Evolutionary conservation across 1,140 invertebrate genomes (phyloP), one percentile per base, ranked within the genome.

Genomic region (Solen grandis): DNA sequence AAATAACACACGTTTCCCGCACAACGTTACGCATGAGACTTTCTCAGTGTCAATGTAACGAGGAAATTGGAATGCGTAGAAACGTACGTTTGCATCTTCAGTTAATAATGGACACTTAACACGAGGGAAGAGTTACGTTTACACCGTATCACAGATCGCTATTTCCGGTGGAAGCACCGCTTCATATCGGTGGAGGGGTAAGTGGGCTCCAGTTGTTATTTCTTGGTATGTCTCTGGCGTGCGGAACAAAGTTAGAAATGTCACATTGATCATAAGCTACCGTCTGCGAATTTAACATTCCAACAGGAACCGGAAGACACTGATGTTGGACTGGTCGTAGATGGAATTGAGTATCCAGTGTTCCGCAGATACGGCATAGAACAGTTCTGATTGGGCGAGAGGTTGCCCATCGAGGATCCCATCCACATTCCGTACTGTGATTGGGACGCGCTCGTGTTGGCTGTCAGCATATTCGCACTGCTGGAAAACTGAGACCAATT

Each of bases 361-460:
- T 84, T 81, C n/a, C 86, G 85, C 33, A 88, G 83, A 76, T 88
- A 87, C 22, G 89, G 89, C 86, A 90, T 88, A 59, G 87, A 85
- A 84, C 89, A 90, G 82, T 84, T 90, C 81, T 90, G 89, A 85
- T 88, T 90, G 46, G 88, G 82, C 41, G 88, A 85, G 31, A 90
- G 82, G 63, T 90, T 90, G 75, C 88, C 81, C n/a, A 79, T 80
- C 14, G 76, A 81, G 46, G 77, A 81, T 8, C 86, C 78, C 87
- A 89, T 88, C 89, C 89, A 90, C 87, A 90, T 88, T 2, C 88
- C 85, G 69, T 88, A 87, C n/a, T 89, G 88, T 25, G 84, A 84
- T 68, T 90, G 88, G 29, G 85, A 63, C 16, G 76, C 29, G 31
- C 84, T 50, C 1, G 84, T 66, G 59, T 86, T 88, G 1, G 84